Conservation (phyloP, 2,797 vertebrate species). For the Helarctos malayanus region DNA sequence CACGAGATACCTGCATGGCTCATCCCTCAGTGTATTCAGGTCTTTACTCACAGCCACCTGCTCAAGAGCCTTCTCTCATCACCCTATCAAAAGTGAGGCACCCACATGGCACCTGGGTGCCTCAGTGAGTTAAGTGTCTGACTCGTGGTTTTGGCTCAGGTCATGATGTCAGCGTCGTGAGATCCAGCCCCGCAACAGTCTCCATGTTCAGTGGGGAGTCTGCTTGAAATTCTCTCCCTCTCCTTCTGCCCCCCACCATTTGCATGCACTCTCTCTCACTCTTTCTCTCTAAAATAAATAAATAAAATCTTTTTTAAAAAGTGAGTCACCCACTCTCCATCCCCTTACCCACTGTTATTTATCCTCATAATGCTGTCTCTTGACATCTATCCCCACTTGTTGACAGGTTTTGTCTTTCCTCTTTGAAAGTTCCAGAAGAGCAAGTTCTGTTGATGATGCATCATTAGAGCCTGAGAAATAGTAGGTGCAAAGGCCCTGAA, state of each 20-base stretch:
- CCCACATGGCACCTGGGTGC: neutral
- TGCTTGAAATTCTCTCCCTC: neutral
- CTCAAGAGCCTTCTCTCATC: neutral
- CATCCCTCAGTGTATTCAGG: neutral
- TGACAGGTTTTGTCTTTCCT: neutral
- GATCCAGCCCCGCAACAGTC: neutral
- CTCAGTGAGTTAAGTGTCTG: neutral
- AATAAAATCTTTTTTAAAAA: neutral
- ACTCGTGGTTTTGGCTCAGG: neutral
- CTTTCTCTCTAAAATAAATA: neutral
- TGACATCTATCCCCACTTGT: neutral
- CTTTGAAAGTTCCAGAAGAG: neutral
- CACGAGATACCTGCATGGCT: neutral
- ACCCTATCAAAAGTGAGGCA: neutral
- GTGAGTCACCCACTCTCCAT: neutral
- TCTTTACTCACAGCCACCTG: neutral
- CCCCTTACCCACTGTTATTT: neutral
- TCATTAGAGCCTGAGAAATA: neutral
- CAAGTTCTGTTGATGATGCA: neutral
- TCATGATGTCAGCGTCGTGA: neutral
- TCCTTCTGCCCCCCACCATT: neutral
- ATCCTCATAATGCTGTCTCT: neutral
- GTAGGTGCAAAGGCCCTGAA: neutral
- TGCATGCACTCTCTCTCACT: neutral
- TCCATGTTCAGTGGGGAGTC: neutral